A percentile compares a stretch with the other conserved stretches of the same genome.
These are phyloP conservation scores for Drosophila kurseongensis DNA, from an alignment of 1,140 invertebrate species.

Conservation along the genomic window DNA sequence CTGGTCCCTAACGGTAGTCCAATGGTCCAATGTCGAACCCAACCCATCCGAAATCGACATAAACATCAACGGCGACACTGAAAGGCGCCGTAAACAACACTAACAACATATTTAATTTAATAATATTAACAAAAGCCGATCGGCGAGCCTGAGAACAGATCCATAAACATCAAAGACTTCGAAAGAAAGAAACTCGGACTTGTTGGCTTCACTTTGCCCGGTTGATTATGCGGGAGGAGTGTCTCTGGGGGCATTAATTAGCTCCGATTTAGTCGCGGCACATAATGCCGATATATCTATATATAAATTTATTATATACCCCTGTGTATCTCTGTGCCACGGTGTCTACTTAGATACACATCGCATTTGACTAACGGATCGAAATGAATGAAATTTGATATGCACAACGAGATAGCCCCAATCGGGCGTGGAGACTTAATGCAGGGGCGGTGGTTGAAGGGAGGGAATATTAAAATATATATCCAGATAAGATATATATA, in stretches of 20 bases:
- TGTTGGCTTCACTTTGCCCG: constrained; percentile 45
- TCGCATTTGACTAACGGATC: constrained; percentile 68
- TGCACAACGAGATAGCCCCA: constrained; percentile 74
- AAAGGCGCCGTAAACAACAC: constrained; percentile 67
- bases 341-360: constrained; percentile 47
- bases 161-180: constrained; percentile 57
- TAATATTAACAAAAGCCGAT: constrained; percentile 78
- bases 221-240: constrained; percentile 80
- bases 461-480: background rate
- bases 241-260: constrained; percentile 77
- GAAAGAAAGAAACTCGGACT: constrained; percentile 34
- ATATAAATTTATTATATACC: constrained; percentile 46
- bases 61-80: constrained; percentile 37
- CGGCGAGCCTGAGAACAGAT: constrained; percentile 71
- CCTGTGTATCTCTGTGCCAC: constrained; percentile 37
- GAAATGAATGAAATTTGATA: constrained; percentile 81
- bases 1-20: constrained; percentile 72
- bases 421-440: constrained; percentile 27
- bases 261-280: constrained; percentile 73
- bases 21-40: constrained; percentile 11
- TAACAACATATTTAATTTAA: constrained; percentile 82
- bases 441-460: constrained; percentile 27
- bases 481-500: too few relatives aligned
- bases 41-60: constrained; percentile 33
- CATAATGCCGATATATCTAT: constrained; percentile 51